Conservation (phyloP, 2,888 invertebrate species). For the Machimus atricapillus region DNA sequence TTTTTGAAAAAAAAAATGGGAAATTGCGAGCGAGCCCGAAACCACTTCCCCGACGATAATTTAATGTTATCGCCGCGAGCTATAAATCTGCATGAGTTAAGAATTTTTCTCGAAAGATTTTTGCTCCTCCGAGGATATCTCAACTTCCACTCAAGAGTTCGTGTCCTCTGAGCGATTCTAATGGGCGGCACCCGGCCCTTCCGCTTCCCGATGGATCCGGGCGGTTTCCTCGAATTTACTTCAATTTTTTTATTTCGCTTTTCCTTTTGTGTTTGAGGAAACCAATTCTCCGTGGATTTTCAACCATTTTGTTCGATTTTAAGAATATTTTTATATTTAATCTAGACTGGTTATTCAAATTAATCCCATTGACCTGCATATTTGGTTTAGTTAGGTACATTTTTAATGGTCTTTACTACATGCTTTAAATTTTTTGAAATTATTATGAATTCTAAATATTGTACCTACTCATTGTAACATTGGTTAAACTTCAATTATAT, state of each 20-base stretch:
- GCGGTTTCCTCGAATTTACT: background rate
- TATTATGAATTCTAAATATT: too few relatives aligned
- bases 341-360: background rate
- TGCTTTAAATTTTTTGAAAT: too few relatives aligned
- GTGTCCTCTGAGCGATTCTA: background rate
- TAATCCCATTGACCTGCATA: background rate
- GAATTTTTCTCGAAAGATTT: slow-evolving; percentile 43
- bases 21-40: background rate
- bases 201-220: background rate
- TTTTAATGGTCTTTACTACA: too few relatives aligned
- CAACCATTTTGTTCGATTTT: background rate
- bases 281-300: background rate
- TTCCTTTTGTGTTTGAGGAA: background rate
- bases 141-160: slow-evolving; percentile 37
- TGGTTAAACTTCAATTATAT: too few relatives aligned
- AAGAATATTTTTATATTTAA: background rate
- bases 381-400: too few relatives aligned
- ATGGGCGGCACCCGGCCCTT: background rate
- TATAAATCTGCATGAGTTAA: slow-evolving; percentile 55
- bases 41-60: slow-evolving; percentile 51
- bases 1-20: background rate
- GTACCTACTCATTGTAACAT: too few relatives aligned
- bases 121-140: slow-evolving; percentile 19
- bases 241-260: background rate
- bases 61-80: slow-evolving; percentile 54